These are phyloP conservation scores for Anastrepha ludens DNA, from an alignment of 1,140 invertebrate genomes.

Conservation along the genomic window DNA sequence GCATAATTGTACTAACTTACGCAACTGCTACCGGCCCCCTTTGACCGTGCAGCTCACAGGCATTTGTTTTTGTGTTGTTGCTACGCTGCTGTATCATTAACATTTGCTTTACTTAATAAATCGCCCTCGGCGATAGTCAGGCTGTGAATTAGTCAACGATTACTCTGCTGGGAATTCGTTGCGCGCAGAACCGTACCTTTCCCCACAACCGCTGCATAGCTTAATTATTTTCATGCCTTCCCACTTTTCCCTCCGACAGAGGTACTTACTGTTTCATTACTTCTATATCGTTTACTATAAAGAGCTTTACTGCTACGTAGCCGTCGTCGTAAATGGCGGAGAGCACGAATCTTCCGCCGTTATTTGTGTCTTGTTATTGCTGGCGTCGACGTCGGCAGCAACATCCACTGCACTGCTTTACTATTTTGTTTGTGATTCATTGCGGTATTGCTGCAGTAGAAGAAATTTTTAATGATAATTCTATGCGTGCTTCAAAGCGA, in stretches of 20 bases:
- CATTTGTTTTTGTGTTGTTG: neutral
- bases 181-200: neutral
- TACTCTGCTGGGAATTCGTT: neutral
- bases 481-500: neutral
- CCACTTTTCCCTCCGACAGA: neutral
- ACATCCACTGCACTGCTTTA: neutral
- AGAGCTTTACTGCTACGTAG: neutral
- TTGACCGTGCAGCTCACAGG: neutral
- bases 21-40: neutral
- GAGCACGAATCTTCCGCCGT: neutral
- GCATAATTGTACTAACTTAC: neutral
- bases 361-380: neutral
- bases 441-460: neutral
- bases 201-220: neutral
- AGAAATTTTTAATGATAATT: slow-evolving; percentile 2
- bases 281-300: neutral
- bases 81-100: neutral
- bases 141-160: slow-evolving; percentile 1
- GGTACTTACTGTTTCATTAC: neutral
- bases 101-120: slow-evolving; percentile 21
- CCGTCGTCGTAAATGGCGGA: neutral
- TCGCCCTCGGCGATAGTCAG: neutral
- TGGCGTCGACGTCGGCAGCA: neutral
- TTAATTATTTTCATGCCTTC: neutral
- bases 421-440: neutral